phyloP scores from a whole-genome alignment of 2,888 invertebrate species.

The Himalopsyche tibetana region DNA sequence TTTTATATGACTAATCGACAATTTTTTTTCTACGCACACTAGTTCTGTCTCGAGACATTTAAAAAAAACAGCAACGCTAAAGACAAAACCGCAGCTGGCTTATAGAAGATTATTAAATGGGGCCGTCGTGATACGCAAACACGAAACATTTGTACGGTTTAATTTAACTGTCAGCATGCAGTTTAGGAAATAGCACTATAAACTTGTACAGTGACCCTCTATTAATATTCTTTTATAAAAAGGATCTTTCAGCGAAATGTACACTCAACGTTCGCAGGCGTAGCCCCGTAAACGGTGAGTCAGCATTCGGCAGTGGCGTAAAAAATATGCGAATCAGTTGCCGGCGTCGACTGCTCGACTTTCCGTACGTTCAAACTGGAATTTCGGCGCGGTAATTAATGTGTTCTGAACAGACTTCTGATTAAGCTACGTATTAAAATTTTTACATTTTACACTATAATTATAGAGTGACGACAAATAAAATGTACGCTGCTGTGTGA shows the following conservation, averaged over 20 bases:
- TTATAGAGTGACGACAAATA: not conserved
- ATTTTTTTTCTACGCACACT: conserved; percentile 38
- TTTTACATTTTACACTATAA: not conserved
- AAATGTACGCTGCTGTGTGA: conserved; percentile 14
- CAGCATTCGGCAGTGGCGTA: not conserved
- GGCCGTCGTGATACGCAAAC: not conserved
- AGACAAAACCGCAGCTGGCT: not conserved
- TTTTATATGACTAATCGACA: conserved; percentile 50
- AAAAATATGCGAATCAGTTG: not conserved
- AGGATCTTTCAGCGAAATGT: not conserved
- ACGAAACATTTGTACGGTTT: not conserved
- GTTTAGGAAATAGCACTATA: not conserved
- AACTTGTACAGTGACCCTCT: not conserved
- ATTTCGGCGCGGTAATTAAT: conserved; percentile 1
- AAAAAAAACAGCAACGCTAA: not conserved
- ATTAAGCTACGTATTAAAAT: conserved; percentile 28
- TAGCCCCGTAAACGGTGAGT: not conserved
- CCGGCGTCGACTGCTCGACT: not conserved
- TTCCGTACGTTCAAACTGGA: not conserved
- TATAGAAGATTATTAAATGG: not conserved
- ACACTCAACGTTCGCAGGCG: not conserved
- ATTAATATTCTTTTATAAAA: conserved; percentile 41
- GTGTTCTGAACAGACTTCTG: not conserved
- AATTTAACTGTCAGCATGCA: not conserved
- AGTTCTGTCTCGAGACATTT: not conserved